Conservation (phyloP, 1,140 invertebrate genomes). For the Hypsibius dujardini region DNA sequence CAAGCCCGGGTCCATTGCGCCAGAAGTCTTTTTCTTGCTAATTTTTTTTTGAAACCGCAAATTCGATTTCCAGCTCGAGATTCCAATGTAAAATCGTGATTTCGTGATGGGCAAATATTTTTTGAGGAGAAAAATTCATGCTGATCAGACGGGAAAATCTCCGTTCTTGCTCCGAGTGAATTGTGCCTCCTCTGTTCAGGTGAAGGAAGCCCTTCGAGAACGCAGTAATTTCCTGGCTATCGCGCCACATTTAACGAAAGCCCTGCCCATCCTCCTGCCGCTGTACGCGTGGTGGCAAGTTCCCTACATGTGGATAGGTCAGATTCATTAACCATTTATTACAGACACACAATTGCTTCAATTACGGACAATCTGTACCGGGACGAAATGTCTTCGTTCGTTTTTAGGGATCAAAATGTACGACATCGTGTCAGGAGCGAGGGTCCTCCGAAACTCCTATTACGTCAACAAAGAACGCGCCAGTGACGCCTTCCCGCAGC, state of each 20-base stretch:
- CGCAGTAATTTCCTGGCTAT: slow-evolving; percentile 78
- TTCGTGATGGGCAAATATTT: slow-evolving; percentile 18
- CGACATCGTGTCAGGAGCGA: slow-evolving; percentile 83
- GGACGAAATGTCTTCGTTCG: neutral
- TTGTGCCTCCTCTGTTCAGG: slow-evolving; percentile 66
- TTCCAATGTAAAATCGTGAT: too few species aligned
- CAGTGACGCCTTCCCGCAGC: slow-evolving; percentile 90
- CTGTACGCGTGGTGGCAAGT: slow-evolving; percentile 97
- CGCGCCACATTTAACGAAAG: slow-evolving; percentile 86
- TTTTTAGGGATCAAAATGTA: slow-evolving; percentile 80
- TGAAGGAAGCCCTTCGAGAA: slow-evolving; percentile 90
- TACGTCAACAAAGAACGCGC: slow-evolving; percentile 78
- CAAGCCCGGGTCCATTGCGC: too few species aligned
- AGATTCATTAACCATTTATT: neutral
- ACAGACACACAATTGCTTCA: too few species aligned
- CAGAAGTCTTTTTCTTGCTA: too few species aligned
- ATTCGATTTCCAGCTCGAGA: too few species aligned
- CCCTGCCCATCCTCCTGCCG: slow-evolving; percentile 92
- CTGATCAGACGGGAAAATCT: too few species aligned
- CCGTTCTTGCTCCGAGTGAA: neutral
- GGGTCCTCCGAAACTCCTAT: slow-evolving; percentile 87
- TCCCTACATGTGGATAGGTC: slow-evolving; percentile 77
- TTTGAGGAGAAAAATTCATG: slow-evolving; percentile 20
- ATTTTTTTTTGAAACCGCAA: too few species aligned
- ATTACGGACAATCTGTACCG: neutral